Percentiles rank a stretch among this genome's conserved stretches.
These are phyloP conservation scores for Micronisus gabar DNA, from an alignment of 2,113 vertebrate species.

Conservation along the genomic window DNA sequence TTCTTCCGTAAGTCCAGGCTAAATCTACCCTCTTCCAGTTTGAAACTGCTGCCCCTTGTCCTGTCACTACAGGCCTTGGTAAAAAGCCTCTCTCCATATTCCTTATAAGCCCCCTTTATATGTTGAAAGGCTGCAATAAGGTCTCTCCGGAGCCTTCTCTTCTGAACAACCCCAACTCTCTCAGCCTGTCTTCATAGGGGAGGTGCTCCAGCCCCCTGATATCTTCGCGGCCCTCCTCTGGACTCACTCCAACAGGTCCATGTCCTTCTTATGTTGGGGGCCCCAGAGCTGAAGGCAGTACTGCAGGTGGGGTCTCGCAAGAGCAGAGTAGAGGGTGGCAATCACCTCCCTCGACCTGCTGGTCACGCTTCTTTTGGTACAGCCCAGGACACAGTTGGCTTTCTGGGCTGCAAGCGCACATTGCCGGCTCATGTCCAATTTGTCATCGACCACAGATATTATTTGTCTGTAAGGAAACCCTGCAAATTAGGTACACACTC, in stretches of 20 bases:
- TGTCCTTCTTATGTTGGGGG: rapidly evolving
- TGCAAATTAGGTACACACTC: rapidly evolving
- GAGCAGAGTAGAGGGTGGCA: background rate
- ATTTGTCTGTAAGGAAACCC: background rate
- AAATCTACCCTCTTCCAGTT: background rate
- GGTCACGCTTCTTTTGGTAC: background rate
- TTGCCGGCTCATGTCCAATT: background rate
- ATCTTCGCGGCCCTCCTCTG: background rate
- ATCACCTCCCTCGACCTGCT: background rate
- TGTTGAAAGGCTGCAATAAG: background rate
- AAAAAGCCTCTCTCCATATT: background rate
- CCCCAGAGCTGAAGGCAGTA: background rate
- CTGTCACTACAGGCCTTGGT: background rate
- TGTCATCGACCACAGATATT: background rate
- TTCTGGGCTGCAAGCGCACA: rapidly evolving
- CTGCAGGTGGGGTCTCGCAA: background rate
- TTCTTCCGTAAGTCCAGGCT: background rate
- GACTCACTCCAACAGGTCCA: rapidly evolving
- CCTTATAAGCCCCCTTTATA: background rate
- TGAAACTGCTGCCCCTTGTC: background rate
- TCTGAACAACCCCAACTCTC: background rate
- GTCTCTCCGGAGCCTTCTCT: background rate
- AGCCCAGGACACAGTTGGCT: background rate
- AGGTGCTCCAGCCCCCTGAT: background rate
- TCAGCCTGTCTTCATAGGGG: background rate